Evolutionary conservation across 2,113 vertebrate genomes (phyloP).

Genomic region (Salvelinus namaycush): DNA sequence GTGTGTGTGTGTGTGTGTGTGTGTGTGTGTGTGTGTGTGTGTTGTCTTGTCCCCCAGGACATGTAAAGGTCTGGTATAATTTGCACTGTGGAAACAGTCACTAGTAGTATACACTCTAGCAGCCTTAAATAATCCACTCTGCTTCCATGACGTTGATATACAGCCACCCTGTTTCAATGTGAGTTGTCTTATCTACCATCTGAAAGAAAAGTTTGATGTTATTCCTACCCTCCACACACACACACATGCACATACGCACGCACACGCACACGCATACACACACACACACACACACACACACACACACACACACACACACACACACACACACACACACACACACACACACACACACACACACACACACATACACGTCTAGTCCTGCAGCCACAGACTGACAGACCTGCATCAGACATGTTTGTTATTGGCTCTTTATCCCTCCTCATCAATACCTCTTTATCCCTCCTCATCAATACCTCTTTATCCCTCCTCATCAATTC

Average conservation of each 20-base stretch:
- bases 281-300: not conserved
- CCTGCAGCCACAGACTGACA: slow-evolving; percentile 17
- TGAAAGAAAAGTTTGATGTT: not conserved
- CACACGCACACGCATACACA: too few relatives aligned
- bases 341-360: too few relatives aligned
- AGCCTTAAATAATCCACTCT: not conserved
- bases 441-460: too few relatives aligned
- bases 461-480: not conserved
- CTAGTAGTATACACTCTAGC: too few relatives aligned
- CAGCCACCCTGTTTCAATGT: not conserved
- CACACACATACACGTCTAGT: too few relatives aligned
- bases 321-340: too few relatives aligned
- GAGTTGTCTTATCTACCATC: not conserved
- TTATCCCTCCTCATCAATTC: not conserved
- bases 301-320: not conserved
- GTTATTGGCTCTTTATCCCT: not conserved
- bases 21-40: not conserved
- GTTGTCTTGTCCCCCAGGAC: slow-evolving; percentile 23
- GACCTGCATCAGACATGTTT: slow-evolving; percentile 37
- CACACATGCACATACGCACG: too few relatives aligned
- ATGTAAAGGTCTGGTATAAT: not conserved
- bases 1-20: not conserved
- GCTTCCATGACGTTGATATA: not conserved
- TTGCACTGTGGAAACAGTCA: not conserved
- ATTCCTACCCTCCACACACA: not conserved